phyloP scores from a whole-genome alignment of 35 echinoderm and acorn worm genomes.

The Ptychodera flava region DNA sequence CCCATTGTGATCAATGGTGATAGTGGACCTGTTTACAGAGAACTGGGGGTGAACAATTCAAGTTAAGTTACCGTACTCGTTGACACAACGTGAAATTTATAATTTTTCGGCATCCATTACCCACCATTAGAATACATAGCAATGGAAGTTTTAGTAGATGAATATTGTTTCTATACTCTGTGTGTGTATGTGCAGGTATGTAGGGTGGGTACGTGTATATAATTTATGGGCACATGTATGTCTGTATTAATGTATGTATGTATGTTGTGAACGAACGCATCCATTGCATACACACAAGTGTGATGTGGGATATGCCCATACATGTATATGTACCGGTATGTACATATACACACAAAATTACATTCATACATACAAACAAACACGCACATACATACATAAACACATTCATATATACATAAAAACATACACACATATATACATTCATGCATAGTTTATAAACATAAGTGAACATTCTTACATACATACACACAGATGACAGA shows the following conservation, averaged over 20 bases:
- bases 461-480: not conserved
- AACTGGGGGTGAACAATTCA: too few species aligned
- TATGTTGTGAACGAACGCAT: not conserved
- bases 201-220: not conserved
- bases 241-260: not conserved
- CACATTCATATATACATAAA: not conserved
- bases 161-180: too few species aligned
- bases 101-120: too few species aligned
- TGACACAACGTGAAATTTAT: too few species aligned
- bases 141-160: too few species aligned
- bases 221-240: not conserved
- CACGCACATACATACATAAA: not conserved
- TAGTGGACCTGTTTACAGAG: too few species aligned
- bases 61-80: too few species aligned
- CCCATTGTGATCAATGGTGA: too few species aligned
- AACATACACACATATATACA: not conserved
- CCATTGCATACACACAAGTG: not conserved
- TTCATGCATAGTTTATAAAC: not conserved
- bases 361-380: not conserved
- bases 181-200: not conserved
- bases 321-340: not conserved
- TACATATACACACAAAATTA: not conserved
- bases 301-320: not conserved
- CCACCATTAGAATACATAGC: too few species aligned
- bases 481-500: too few species aligned